Percentiles rank a stretch among this genome's conserved stretches.
Evolutionary conservation across 2,797 vertebrate species (phyloP).

Genomic region (Anolis apletophallus): DNA sequence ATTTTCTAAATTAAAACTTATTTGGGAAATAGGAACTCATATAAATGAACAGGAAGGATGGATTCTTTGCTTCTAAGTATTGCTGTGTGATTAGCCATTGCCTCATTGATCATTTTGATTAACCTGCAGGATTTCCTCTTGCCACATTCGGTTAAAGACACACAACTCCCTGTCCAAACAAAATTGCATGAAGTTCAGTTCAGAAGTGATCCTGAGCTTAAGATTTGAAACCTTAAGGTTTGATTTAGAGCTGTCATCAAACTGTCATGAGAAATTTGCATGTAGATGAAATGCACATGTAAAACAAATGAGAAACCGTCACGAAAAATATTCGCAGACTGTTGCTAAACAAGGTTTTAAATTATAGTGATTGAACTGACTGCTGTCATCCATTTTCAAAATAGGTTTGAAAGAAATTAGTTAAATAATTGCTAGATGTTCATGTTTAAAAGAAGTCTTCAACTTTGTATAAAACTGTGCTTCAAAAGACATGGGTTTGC

Average conservation of each 20-base stretch:
- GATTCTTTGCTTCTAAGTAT: background rate
- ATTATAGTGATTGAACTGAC: slow-evolving; percentile 19
- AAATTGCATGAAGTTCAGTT: background rate
- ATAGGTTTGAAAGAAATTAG: slow-evolving; percentile 15
- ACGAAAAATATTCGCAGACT: slow-evolving; percentile 7
- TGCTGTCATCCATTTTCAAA: slow-evolving; percentile 22
- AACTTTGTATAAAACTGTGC: slow-evolving; percentile 3
- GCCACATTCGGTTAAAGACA: background rate
- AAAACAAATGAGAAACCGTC: slow-evolving; percentile 25
- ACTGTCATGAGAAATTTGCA: slow-evolving; percentile 24
- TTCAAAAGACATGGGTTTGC: background rate
- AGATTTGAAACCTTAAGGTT: background rate
- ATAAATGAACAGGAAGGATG: background rate
- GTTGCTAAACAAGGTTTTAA: slow-evolving; percentile 10
- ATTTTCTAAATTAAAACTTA: no score
- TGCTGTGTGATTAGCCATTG: background rate
- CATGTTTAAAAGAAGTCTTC: background rate
- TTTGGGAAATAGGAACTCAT: no score
- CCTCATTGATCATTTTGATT: background rate
- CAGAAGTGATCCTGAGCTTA: slow-evolving; percentile 6
- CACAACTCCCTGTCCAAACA: no score
- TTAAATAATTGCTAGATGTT: slow-evolving; percentile 12
- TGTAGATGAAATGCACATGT: slow-evolving; percentile 31
- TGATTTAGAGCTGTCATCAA: slow-evolving; percentile 34
- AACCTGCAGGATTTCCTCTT: background rate